Conservation (phyloP, 2,797 vertebrate genomes). For the Esox masquinongy region DNA sequence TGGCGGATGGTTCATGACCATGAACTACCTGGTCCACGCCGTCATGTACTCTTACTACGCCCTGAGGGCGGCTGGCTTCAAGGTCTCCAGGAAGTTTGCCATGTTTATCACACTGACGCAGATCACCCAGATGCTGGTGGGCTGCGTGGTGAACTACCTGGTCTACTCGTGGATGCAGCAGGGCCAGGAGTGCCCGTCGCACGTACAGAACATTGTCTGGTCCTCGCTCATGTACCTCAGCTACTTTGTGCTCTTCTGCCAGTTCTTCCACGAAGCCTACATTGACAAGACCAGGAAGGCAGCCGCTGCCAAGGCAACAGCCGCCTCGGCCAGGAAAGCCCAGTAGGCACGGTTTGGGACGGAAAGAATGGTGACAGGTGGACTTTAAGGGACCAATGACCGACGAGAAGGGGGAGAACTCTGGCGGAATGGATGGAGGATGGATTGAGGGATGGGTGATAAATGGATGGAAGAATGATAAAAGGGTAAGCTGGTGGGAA, state of each 20-base stretch:
- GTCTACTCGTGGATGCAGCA: slow-evolving; percentile 99
- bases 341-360: slow-evolving; percentile 56
- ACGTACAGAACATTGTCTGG: slow-evolving; percentile 98
- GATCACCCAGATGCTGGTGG: slow-evolving; percentile 97
- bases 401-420: slow-evolving; percentile 17
- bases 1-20: slow-evolving; percentile 99
- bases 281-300: slow-evolving; percentile 83
- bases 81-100: slow-evolving; percentile 93
- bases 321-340: slow-evolving; percentile 71
- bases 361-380: slow-evolving; percentile 43
- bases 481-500: slow-evolving; percentile 21
- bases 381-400: slow-evolving; percentile 55
- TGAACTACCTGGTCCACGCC: slow-evolving; percentile 98
- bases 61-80: slow-evolving; percentile 91
- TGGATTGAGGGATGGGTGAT: slow-evolving; percentile 15
- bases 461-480: slow-evolving; percentile 14
- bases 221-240: slow-evolving; percentile 99
- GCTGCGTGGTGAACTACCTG: slow-evolving; percentile 96
- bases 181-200: slow-evolving; percentile 91
- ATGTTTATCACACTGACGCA: slow-evolving; percentile 99
- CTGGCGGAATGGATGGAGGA: slow-evolving; percentile 13
- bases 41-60: slow-evolving; percentile 99
- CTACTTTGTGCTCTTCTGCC: slow-evolving; percentile 98
- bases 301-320: slow-evolving; percentile 53
- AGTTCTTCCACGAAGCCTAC: slow-evolving; percentile 98